Evolutionary conservation across 2,888 invertebrate species (phyloP), one percentile per base, ranked within the genome.

Genomic region (Diaperis boleti): DNA sequence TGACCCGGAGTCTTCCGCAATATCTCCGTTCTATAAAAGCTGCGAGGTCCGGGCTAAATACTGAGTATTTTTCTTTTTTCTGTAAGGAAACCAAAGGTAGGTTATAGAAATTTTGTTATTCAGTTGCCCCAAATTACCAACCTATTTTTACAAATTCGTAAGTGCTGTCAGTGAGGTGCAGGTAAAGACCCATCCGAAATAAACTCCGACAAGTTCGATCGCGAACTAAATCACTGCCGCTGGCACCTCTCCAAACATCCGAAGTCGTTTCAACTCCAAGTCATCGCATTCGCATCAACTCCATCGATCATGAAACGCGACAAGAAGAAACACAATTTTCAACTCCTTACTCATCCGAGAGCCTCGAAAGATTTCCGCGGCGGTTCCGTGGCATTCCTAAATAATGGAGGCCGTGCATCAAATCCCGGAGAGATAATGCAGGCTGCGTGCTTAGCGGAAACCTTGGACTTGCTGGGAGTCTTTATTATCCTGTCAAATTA

Each of bases 401-500:
- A 74, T 77, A 77, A 77, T 77, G 74, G 76, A 72, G 71, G 71
- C 74, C 66, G 76, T 77, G 75, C 69, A 73, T 73, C 72, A 73
- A 73, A 72, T 71, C 69, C 69, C 71, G 65, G 54, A 69, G 70
- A 76, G 76, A 77, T 77, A 76, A 76, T 77, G 72, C 73, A 72
- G 69, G 69, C 76, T 74, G 75, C 76, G 76, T 75, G 74, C 74
- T 72, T 74, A 71, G 75, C 73, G 70, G 74, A 72, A 75, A 75
- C 76, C 76, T 76, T 76, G 77, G 73, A 71, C 75, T n/a, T n/a
- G n/a, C n/a, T n/a, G n/a, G n/a, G 74, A 74, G 75, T 75, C 76
- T 78, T 76, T 77, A 78, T 77, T 78, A 77, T 77, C 75, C 76
- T 77, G 78, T 78, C 76, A 78, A 78, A 78, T 78, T 77, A 76